Base-by-base conservation (phyloP, 2,797 vertebrate species). In the Enteromius paludinosus region DNA sequence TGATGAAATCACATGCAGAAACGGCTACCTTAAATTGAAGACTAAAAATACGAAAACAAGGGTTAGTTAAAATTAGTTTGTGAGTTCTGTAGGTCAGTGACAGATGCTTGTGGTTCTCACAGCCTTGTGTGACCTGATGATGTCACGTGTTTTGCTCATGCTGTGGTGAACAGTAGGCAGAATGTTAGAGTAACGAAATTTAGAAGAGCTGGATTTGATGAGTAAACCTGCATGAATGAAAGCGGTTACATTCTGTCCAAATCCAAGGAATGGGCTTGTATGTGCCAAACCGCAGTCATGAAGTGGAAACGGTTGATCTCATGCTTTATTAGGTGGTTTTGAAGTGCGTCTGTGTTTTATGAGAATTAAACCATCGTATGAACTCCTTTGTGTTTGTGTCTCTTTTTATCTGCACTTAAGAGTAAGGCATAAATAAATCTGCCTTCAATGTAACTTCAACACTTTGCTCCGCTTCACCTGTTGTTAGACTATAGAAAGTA, bases 41-140 rank as follows among this genome's bases (percentile, higher is more conserved):
- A 0, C 23, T 25, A 5, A 25, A 59, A 59, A 59, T 25, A 25
- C 1, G 3, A 54, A 10, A 30, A 30, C 59, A 23, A 28, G 30
- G 7, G 14, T 2, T 9, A 35, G 30, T 30, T 59, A 25, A 59
- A 54, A 61, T 5, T 12, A 61, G 2, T 28, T 30, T 79, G 6
- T 0, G 15, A 79, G 78, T 79, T 54, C 49, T 73, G 70, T 79
- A 28, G 33, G 47, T 79, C 52, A 49, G 61, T 78, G 43, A 78
- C n/a, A 23, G 90, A 92, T 89, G 89, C 79, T 90, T 90, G 91
- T 79, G 64, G n/a, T 18, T 78, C 45, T 78, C 76, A 78, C 47
- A 5, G 3, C 56, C 23, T 43, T 65, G 23, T 61, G 66, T 79
- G 35, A 71, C 28, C 54, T 18, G 45, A 56, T 18, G 45, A 56